A percentile compares a stretch with the other conserved stretches of the same genome.
phyloP scores from a whole-genome alignment of 2,888 invertebrate species.

The Diplolepis rosae region DNA sequence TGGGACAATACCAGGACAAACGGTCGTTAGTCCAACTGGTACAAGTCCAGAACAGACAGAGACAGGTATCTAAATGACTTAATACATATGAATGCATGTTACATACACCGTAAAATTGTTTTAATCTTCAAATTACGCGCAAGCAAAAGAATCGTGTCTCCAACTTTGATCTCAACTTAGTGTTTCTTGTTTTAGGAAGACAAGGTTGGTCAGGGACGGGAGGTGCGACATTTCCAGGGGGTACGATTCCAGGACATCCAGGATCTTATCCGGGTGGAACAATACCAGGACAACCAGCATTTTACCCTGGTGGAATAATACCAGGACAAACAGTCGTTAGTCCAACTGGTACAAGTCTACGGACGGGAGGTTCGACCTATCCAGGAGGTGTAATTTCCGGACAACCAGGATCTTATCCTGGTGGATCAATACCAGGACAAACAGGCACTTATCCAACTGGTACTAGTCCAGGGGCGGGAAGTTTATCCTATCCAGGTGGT shows the following conservation, averaged over 20 bases:
- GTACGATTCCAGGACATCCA: constrained; percentile 31
- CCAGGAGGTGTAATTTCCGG: constrained; percentile 33
- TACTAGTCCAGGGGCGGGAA: constrained; percentile 40
- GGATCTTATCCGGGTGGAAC: constrained; percentile 9
- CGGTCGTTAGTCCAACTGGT: constrained; percentile 30
- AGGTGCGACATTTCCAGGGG: constrained; percentile 22
- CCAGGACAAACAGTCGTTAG: constrained; percentile 21
- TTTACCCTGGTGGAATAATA: constrained; percentile 40
- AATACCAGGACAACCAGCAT: background rate
- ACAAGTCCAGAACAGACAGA: constrained; percentile 36
- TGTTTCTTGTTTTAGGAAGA: too few species aligned
- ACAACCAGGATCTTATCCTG: constrained; percentile 18
- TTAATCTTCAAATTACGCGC: constrained; percentile 19
- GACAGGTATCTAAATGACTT: constrained; percentile 43
- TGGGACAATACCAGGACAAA: constrained; percentile 35
- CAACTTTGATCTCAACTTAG: too few species aligned
- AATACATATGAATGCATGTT: constrained; percentile 32
- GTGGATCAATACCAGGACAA: constrained; percentile 32
- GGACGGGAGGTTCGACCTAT: constrained; percentile 34
- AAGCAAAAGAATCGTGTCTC: too few species aligned
- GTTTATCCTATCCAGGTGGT: constrained; percentile 33
- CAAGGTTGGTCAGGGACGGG: background rate
- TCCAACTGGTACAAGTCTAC: constrained; percentile 35
- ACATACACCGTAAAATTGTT: too few species aligned
- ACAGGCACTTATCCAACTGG: constrained; percentile 40